Evolutionary conservation across 23 tunicate genomes (phyloP), one percentile per base, ranked within the genome.

Genomic region (Corella eumyota): DNA sequence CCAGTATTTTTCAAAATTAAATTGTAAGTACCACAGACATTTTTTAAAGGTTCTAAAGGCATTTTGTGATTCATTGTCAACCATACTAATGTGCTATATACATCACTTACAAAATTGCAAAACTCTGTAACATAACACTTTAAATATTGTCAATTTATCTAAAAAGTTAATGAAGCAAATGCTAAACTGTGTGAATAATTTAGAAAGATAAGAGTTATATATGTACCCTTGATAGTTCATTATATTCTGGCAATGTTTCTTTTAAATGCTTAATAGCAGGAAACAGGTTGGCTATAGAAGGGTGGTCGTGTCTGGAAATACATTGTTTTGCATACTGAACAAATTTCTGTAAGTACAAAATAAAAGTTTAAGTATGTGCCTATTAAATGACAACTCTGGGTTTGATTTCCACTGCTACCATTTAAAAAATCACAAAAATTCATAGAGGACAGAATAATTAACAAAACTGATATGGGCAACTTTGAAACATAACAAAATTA

Each of bases 201-300:
- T n/a, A n/a, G n/a, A n/a, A n/a, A n/a, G n/a, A n/a, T n/a, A n/a
- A n/a, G n/a, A n/a, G n/a, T n/a, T n/a, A n/a, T n/a, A n/a, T n/a
- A n/a, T n/a, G n/a, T 28, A 57, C 82, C 72, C 60, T 75, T 6
- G 81, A 63, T 27, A 81, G 32, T 9, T 69, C 75, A 6, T 64
- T 30, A 36, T 71, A 90, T 3, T 19, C 65, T 6, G 72, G 51
- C 0, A 77, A 60, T 17, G 36, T 64, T 36, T 58, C 32, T 53
- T 79, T 74, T 22, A 93, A 66, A 33, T 62, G 75, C 32, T 80
- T 62, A n/a, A 85, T 74, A 22, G 80, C 95, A 11, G 99, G 99
- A 65, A 93, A 93, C 28, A 93, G 65, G 50, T 59, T 72, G 0
- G 78, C 78, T 24, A 93, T 73, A 19, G 77, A 67, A 13, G 95